Conservation (phyloP, 2,888 invertebrate genomes). For the Heliconius aoede region DNA sequence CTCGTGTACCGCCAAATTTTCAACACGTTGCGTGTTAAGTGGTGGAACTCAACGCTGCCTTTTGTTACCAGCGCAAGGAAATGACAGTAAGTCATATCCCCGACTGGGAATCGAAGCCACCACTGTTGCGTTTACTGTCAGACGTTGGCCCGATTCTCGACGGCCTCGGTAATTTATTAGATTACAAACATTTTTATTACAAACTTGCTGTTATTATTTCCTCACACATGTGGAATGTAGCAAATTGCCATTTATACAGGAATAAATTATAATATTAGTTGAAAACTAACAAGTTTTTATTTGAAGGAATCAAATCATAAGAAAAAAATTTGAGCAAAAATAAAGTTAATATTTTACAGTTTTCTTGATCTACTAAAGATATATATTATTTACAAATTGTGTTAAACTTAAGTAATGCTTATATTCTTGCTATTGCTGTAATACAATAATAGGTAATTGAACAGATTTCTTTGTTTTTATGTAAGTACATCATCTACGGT, state of each 20-base stretch:
- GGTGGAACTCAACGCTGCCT: not conserved
- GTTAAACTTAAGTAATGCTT: not conserved
- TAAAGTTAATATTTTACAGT: conserved; percentile 25
- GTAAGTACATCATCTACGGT: conserved; percentile 8
- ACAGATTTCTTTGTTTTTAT: not conserved
- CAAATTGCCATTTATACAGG: conserved; percentile 50
- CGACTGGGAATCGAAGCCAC: no score
- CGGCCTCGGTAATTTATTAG: conserved; percentile 28
- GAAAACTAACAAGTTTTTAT: not conserved
- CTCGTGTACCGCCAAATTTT: no score
- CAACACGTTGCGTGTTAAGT: not conserved
- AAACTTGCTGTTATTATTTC: conserved; percentile 29
- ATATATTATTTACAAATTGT: conserved; percentile 20
- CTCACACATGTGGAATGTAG: conserved; percentile 64
- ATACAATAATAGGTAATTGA: conserved; percentile 2
- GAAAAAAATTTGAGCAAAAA: conserved; percentile 36
- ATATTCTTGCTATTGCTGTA: not conserved
- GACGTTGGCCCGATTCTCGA: not conserved
- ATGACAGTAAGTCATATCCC: not conserved
- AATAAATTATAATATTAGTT: conserved; percentile 6
- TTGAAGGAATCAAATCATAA: conserved; percentile 3
- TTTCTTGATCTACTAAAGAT: conserved; percentile 3
- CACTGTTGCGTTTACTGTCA: no score
- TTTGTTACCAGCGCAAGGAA: not conserved
- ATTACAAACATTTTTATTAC: conserved; percentile 21